Base-by-base conservation (phyloP, 2,797 vertebrate species). In the Lithobates sylvaticus region DNA sequence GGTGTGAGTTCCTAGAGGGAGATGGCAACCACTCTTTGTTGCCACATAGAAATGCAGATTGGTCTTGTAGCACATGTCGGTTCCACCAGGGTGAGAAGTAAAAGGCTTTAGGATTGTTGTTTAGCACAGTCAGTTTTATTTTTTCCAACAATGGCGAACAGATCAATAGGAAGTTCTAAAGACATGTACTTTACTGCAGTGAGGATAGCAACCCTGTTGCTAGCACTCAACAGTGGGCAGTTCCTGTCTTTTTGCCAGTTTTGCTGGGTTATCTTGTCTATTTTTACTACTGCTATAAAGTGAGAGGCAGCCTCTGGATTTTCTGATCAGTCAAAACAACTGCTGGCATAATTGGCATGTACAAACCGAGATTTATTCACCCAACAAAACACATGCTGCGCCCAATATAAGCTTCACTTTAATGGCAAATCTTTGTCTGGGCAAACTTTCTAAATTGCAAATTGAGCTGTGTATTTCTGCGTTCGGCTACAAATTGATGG, bases 301-400 rank as follows among this genome's bases (percentile, higher is more conserved):
- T 61, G 69, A 81, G 32, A 12, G 29, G 15, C 79, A n/a, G 50
- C 47, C 79, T 81, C 69, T 29, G 26, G 42, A 73, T 73, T 81
- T 69, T 58, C 12, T 42, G 64, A 81, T 81, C 69, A 64, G 79
- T 81, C 79, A 72, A 27, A 81, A 81, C 79, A 81, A 81, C 68
- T 81, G 79, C 79, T 81, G 79, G 18, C 50, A 73, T 81, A 81
- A 81, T 81, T 73, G 64, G 13, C 61, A 73, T 72, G 50, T 81
- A 61, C 79, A 81, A 72, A 23, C 23, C 16, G 15, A 42, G 16
- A 16, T n/a, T 74, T 73, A 26, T 42, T 23, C 39, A 47, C 39
- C 44, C 42, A 18, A 27, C 23, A 78, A 61, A 26, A 18, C 16
- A 23, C 54, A 4, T 23, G 26, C 39, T 67, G 76, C 26, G 18